Base-by-base conservation (phyloP, 2,888 invertebrate genomes). In the Lasioglossum villosulum region DNA sequence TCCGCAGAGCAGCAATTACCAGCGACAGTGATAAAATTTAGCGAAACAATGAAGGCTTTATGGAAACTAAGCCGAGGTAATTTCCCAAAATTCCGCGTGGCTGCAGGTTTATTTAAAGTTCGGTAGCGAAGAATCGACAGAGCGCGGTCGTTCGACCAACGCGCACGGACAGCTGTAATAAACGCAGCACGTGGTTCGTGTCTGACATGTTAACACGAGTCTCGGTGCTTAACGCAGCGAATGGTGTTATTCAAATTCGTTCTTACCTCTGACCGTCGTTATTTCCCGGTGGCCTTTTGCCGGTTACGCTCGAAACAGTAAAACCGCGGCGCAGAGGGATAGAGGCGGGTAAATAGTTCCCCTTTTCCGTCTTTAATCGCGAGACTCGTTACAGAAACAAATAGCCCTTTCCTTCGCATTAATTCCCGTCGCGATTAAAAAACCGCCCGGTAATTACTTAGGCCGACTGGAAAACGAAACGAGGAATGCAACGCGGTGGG, bases 221-320 rank as follows among this genome's bases (percentile, higher is more conserved):
- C 91, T 91, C 90, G 86, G 84, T 93, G 92, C 92, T 93, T 90
- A 91, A 92, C 91, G 90, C 89, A 87, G 74, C 87, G 91, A 94
- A 94, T 92, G 88, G 92, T 91, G 91, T 93, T 93, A 94, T 94
- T 94, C 92, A 92, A 92, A 93, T 91, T 92, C 84, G 89, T 79
- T 84, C 75, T 86, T 78, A 45, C 52, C 79, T 42, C 75, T 59
- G 77, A 68, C 70, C 48, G 52, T 70, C 73, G 76, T 80, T 81
- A 87, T 84, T 86, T 81, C 80, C 79, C 79, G n/a, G 59, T 39
- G 86, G 80, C 80, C 86, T 86, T 82, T 84, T 12, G 56, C 75
- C 74, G 86, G 86, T 80, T 83, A 74, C 82, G 86, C 84, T 84
- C 77, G 86, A 87, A 73, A 82, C 82, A 74, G 75, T 30, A 71